Base-by-base conservation (phyloP, 2,888 invertebrate genomes). In the Hydrotaea cyrtoneurina region DNA sequence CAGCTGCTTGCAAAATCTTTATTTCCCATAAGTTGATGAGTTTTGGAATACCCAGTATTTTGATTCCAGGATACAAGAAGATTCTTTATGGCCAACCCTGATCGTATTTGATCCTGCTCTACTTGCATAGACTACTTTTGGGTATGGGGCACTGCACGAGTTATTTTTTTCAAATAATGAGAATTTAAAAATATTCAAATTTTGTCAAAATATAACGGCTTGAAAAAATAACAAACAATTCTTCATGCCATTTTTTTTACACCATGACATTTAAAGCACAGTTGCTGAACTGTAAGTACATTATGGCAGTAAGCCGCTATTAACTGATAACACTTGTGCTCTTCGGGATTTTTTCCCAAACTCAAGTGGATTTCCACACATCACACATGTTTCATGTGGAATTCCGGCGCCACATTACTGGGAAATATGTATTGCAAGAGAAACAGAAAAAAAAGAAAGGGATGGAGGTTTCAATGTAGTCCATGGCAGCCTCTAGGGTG, bases 281-380 rank as follows among this genome's bases (percentile, higher is more conserved):
- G n/a, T n/a, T n/a, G 50, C 50, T 13, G n/a, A n/a, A 15, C 21
- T 23, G 21, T 50, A 69, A 69, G 26, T 69, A 23, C 23, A 23
- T 31, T 53, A 26, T 31, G 7, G 55, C 31, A 72, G 55, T 55
- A 55, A 55, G 53, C 19, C 26, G n/a, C 26, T 46, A 46, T 59
- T 46, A 62, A 46, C 31, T 31, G 71, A 74, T n/a, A n/a, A n/a
- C 85, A 85, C 55, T 85, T 85, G 85, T 74, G 55, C 46, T 77
- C 57, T 19, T 26, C 1, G 11, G 15, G n/a, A 77, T 80, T 46
- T 80, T 77, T 85, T 85, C 85, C 82, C 85, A 85, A 82, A 74
- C 82, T 85, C 82, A 85, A 85, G 85, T 85, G 85, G 46, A 55
- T 75, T 77, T 50, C 0, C 7, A 0, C n/a, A 59, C 31, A 31